Conservation (phyloP, 2,888 invertebrate genomes). For the Atrina japonica region DNA sequence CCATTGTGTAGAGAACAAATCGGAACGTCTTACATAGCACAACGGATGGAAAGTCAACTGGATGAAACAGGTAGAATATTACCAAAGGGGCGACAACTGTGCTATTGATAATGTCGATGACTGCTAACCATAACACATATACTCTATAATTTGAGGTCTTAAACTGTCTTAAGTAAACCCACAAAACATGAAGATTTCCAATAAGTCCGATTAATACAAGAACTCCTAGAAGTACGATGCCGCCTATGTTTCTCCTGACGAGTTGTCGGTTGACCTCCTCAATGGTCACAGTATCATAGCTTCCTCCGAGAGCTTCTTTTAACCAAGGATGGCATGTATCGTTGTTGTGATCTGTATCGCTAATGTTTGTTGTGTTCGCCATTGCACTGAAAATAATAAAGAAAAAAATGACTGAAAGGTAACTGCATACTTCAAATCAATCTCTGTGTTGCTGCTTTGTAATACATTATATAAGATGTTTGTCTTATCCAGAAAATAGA, state of each 20-base stretch:
- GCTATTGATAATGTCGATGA: slow-evolving; percentile 39
- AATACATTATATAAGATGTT: too few relatives aligned
- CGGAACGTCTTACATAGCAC: slow-evolving; percentile 37
- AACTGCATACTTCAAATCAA: too few relatives aligned
- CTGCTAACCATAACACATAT: slow-evolving; percentile 39
- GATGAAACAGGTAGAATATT: slow-evolving; percentile 36
- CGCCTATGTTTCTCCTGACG: slow-evolving; percentile 37
- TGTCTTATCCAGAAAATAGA: too few relatives aligned
- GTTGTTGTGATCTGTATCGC: background rate
- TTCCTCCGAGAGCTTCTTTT: slow-evolving; percentile 20
- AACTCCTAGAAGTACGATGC: slow-evolving; percentile 27
- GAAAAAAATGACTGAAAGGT: too few relatives aligned
- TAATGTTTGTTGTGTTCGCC: too few relatives aligned
- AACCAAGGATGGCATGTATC: slow-evolving; percentile 39
- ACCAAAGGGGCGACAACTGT: slow-evolving; percentile 39
- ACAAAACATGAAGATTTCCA: slow-evolving; percentile 39
- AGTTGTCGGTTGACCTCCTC: slow-evolving; percentile 36
- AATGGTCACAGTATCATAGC: slow-evolving; percentile 30
- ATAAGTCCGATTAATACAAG: slow-evolving; percentile 30
- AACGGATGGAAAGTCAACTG: slow-evolving; percentile 32
- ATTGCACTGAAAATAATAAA: too few relatives aligned
- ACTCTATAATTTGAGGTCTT: slow-evolving; percentile 41
- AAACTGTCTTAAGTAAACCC: slow-evolving; percentile 36
- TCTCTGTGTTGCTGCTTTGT: too few relatives aligned
- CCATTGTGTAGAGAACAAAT: slow-evolving; percentile 29